Evolutionary conservation across 2,797 vertebrate species (phyloP), one percentile per base, ranked within the genome.

Genomic region (Coendou prehensilis): DNA sequence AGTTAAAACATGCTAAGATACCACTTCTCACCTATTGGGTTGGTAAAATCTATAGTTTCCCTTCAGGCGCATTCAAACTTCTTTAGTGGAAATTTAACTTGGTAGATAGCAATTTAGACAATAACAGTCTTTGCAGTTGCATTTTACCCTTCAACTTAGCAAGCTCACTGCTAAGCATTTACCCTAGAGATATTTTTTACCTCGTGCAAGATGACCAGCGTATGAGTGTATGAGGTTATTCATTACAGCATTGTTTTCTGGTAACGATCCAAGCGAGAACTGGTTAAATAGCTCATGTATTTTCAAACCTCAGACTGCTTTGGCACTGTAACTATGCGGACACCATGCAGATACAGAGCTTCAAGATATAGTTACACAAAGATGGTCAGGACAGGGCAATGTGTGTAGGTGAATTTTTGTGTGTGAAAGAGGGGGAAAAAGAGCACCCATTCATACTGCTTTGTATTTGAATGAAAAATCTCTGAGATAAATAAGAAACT

Each of bases 1-100:
- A 75, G 14, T 75, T 84, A 41, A 96, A 87, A 54, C 61, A 56
- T 67, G 73, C 61, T 76, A 54, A 88, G 14, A 50, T 88, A 87
- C 20, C 11, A 23, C 80, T 59, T 91, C 23, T 78, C 63, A 79
- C 45, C 47, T 47, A 80, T 26, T 22, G 0, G 71, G 59, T 69
- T n/a, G 45, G 37, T 85, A 75, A 88, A 56, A 75, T 84, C 52
- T 73, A 17, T 41, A 79, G 11, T 85, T 69, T 88, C 57, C 78
- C 78, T 87, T 84, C 30, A 37, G 37, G n/a, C n/a, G 67, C 26
- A 6, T 18, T 63, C 1, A 2, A 67, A 15, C 37, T 7, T 82
- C 73, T 8, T 11, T 26, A 73, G 83, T 56, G 57, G 75, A 7
- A 83, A 82, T 37, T 5, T 56, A 37, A 93, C 33, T 22, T 50